Evolutionary conservation across 2,888 invertebrate species (phyloP).

Genomic region (Ormyrus thymus): DNA sequence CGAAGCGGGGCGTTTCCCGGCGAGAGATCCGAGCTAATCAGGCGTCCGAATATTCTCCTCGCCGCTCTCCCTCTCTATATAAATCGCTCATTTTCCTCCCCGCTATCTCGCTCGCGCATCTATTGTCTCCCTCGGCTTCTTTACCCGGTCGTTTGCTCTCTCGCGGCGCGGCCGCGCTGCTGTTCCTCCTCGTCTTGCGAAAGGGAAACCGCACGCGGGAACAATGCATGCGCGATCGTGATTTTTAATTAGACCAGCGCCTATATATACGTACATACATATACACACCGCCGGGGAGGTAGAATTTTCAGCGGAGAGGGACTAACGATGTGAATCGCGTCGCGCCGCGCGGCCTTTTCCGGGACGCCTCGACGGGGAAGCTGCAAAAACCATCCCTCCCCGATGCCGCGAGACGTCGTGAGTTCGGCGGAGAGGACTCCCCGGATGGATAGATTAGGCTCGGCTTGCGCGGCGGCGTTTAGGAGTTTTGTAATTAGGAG

Average conservation of each 20-base stretch:
- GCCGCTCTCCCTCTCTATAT: no score
- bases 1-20: no score
- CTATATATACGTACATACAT: no score
- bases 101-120: neutral
- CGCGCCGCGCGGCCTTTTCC: constrained; percentile 6
- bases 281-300: neutral
- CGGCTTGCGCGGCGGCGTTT: no score
- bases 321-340: constrained; percentile 42
- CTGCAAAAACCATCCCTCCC: neutral
- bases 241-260: constrained; percentile 60
- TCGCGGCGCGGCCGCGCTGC: neutral
- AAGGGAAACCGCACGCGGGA: constrained; percentile 65
- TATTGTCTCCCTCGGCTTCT: constrained; percentile 19
- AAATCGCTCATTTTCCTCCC: no score
- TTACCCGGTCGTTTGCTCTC: constrained; percentile 12
- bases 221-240: constrained; percentile 63
- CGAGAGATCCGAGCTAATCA: no score
- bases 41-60: no score
- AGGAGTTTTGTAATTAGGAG: constrained; percentile 14
- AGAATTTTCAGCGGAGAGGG: constrained; percentile 30
- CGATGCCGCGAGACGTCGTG: neutral
- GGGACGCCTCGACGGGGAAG: neutral
- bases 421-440: constrained; percentile 11
- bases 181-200: constrained; percentile 57
- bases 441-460: neutral